These are phyloP conservation scores for Pterocles gutturalis DNA, from an alignment of 2,113 vertebrate species.

Conservation along the genomic window DNA sequence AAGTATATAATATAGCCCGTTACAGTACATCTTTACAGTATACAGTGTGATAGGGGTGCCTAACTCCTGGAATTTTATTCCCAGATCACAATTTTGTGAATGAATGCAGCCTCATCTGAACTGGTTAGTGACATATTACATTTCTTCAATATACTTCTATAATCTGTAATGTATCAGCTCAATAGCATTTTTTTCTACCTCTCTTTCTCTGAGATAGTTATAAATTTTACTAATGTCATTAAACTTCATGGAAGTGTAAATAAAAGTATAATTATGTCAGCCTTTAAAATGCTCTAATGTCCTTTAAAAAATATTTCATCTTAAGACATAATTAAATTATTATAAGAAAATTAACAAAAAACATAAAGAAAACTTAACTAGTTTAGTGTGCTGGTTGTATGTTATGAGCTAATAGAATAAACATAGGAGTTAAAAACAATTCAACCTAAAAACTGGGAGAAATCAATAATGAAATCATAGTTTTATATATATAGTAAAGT, in stretches of 20 bases:
- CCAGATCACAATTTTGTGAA: neutral
- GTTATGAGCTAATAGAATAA: neutral
- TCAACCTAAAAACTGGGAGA: neutral
- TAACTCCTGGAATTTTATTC: neutral
- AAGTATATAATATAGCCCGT: neutral
- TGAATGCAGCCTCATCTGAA: neutral
- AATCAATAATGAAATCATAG: neutral
- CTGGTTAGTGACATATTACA: neutral
- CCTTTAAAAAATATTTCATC: neutral
- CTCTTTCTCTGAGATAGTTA: neutral
- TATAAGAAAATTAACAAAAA: neutral
- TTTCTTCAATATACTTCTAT: neutral
- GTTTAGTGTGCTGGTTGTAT: neutral
- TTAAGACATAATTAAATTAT: neutral
- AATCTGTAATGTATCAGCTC: neutral
- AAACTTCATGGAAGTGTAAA: neutral
- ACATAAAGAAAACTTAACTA: neutral
- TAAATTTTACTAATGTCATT: neutral
- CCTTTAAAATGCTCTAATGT: neutral
- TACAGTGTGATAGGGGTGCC: neutral
- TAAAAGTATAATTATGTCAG: neutral
- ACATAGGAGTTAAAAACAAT: neutral
- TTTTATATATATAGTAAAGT: neutral
- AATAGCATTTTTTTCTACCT: neutral
- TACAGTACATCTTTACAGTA: neutral